Conservation (phyloP, 1,140 invertebrate species). For the Musca vetustissima region DNA sequence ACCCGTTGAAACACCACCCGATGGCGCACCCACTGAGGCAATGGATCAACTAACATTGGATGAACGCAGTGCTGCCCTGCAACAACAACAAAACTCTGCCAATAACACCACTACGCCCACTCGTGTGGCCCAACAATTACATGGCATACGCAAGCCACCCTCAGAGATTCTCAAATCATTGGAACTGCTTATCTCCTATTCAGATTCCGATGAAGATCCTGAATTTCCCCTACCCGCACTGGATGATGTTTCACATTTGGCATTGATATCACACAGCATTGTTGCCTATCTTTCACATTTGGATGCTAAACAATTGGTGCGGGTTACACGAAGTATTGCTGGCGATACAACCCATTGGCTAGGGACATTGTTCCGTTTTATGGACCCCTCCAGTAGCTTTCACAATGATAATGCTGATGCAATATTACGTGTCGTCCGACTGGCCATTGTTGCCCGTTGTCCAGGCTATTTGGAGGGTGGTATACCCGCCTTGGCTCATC, state of each 20-base stretch:
- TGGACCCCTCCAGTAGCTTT: conserved; percentile 44
- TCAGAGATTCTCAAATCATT: conserved; percentile 50
- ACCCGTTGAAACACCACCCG: conserved; percentile 24
- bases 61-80: not conserved
- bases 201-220: conserved; percentile 52
- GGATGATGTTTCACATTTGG: conserved; percentile 54
- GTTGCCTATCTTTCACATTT: conserved; percentile 51
- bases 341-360: conserved; percentile 53
- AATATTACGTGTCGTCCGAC: conserved; percentile 43
- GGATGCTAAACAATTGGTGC: conserved; percentile 44
- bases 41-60: not conserved
- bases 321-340: conserved; percentile 48
- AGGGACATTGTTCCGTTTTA: conserved; percentile 48
- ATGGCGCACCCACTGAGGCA: not conserved
- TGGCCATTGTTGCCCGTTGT: conserved; percentile 52
- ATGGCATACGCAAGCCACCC: conserved; percentile 45
- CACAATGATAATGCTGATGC: conserved; percentile 50
- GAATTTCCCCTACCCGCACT: conserved; percentile 51
- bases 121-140: conserved; percentile 30
- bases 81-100: conserved; percentile 28
- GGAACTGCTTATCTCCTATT: conserved; percentile 48
- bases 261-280: conserved; percentile 53
- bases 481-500: conserved; percentile 49
- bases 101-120: not conserved
- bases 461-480: conserved; percentile 53